Conservation (phyloP, 2,113 vertebrate genomes). For the Oncorhynchus clarkii region DNA sequence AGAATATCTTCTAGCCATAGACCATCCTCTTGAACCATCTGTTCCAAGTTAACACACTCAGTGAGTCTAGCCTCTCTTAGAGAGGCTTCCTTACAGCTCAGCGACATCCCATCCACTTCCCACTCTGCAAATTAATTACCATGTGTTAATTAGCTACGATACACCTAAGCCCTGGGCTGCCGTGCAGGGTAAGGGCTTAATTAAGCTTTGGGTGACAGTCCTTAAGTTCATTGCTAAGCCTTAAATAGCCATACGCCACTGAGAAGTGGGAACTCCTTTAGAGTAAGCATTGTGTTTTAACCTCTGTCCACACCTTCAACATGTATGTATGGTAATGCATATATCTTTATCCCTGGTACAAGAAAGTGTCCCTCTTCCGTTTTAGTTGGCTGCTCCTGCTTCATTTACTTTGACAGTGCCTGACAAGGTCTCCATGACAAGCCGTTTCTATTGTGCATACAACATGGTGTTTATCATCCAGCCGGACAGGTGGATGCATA, state of each 20-base stretch:
- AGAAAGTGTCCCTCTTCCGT: conserved; percentile 25
- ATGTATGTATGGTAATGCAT: background rate
- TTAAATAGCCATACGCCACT: conserved; percentile 20
- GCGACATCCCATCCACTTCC: conserved; percentile 40
- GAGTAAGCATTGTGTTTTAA: background rate
- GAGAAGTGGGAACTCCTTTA: background rate
- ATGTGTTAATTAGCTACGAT: conserved; percentile 68
- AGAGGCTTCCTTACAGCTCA: conserved; percentile 38
- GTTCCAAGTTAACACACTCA: background rate
- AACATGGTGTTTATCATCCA: conserved; percentile 38
- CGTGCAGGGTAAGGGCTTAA: conserved; percentile 50
- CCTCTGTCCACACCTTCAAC: background rate
- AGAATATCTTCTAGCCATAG: background rate
- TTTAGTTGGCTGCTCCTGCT: conserved; percentile 6
- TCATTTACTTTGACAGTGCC: conserved; percentile 6
- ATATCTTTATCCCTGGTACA: background rate
- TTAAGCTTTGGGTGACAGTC: conserved; percentile 65
- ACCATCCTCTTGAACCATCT: background rate
- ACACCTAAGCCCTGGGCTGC: conserved; percentile 63
- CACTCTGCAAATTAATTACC: conserved; percentile 69
- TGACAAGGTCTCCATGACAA: conserved; percentile 18
- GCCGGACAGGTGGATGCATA: conserved; percentile 4
- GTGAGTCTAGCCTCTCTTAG: background rate
- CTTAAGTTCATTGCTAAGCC: conserved; percentile 67
- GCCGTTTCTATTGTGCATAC: conserved; percentile 23